Evolutionary conservation across 2,797 vertebrate genomes (phyloP).

Genomic region (Eleutherodactylus coqui): DNA sequence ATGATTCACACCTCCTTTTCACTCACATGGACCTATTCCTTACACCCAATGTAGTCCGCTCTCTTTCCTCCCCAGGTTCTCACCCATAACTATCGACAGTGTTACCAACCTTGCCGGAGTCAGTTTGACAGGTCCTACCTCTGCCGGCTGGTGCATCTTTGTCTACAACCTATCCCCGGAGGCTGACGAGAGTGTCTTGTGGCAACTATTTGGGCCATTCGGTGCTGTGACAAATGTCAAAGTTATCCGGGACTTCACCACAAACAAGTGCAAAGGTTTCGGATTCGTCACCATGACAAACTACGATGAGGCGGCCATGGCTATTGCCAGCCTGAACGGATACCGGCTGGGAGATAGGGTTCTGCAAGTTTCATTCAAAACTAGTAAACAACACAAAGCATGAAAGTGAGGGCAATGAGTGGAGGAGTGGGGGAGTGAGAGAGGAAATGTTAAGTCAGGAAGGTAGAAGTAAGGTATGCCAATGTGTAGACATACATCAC

Average conservation of each 20-base stretch:
- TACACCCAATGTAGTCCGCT: constrained; percentile 97
- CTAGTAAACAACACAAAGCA: constrained; percentile 98
- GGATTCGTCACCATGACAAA: constrained; percentile 99
- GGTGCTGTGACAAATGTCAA: constrained; percentile 97
- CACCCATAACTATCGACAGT: constrained; percentile 95
- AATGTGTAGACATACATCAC: neutral
- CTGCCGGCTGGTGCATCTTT: constrained; percentile 96
- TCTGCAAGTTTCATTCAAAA: constrained; percentile 99
- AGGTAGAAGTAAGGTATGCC: constrained; percentile 23
- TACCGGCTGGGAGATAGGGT: constrained; percentile 95
- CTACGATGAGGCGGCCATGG: constrained; percentile 98
- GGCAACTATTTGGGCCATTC: constrained; percentile 98
- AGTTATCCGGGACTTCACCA: constrained; percentile 97
- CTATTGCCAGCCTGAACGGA: constrained; percentile 96
- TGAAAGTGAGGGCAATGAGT: constrained; percentile 71
- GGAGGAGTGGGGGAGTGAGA: constrained; percentile 34
- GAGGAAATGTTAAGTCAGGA: constrained; percentile 62
- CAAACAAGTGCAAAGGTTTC: constrained; percentile 99
- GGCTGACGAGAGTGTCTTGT: constrained; percentile 95
- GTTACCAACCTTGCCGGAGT: constrained; percentile 93
- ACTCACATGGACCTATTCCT: constrained; percentile 81
- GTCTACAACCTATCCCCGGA: constrained; percentile 97
- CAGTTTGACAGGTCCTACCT: constrained; percentile 87
- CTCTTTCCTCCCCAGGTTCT: constrained; percentile 96
- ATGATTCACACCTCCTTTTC: constrained; percentile 45